Conservation (phyloP, 2,113 vertebrate genomes). For the Poeciliopsis retropinna region DNA sequence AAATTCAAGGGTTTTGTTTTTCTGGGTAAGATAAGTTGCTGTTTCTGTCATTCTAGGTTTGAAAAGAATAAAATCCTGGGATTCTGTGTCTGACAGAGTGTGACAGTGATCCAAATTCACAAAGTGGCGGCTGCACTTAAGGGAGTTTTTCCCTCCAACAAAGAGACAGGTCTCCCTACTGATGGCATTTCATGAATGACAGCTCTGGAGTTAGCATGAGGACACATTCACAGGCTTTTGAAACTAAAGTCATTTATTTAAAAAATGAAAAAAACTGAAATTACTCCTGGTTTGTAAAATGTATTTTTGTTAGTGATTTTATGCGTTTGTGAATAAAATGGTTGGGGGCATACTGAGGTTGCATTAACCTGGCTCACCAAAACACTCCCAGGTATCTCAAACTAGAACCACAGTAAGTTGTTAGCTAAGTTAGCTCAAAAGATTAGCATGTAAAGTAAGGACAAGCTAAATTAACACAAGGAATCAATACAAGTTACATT, state of each 20-base stretch:
- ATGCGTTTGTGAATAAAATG: constrained; percentile 6
- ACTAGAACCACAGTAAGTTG: too few relatives aligned
- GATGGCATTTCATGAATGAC: constrained; percentile 40
- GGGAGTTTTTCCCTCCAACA: constrained; percentile 39
- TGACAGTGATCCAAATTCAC: constrained; percentile 51
- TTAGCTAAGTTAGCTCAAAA: neutral
- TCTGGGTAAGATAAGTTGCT: neutral
- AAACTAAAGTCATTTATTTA: constrained; percentile 4
- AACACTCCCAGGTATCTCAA: too few relatives aligned
- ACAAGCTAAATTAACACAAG: neutral
- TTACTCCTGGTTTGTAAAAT: neutral
- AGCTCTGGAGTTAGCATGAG: constrained; percentile 34
- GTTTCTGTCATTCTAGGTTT: constrained; percentile 5
- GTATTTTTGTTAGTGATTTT: neutral
- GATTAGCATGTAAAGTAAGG: neutral
- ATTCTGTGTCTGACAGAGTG: constrained; percentile 39
- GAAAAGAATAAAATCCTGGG: neutral
- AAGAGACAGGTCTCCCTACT: constrained; percentile 41
- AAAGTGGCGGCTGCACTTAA: constrained; percentile 29
- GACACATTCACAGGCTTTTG: constrained; percentile 2
- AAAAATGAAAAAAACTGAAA: constrained; percentile 2
- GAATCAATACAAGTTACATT: neutral
- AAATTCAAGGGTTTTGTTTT: neutral
- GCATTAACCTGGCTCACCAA: too few relatives aligned
- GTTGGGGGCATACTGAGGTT: neutral